These are phyloP conservation scores for Isichthys henryi DNA, from an alignment of 2,113 vertebrate species.

Conservation along the genomic window DNA sequence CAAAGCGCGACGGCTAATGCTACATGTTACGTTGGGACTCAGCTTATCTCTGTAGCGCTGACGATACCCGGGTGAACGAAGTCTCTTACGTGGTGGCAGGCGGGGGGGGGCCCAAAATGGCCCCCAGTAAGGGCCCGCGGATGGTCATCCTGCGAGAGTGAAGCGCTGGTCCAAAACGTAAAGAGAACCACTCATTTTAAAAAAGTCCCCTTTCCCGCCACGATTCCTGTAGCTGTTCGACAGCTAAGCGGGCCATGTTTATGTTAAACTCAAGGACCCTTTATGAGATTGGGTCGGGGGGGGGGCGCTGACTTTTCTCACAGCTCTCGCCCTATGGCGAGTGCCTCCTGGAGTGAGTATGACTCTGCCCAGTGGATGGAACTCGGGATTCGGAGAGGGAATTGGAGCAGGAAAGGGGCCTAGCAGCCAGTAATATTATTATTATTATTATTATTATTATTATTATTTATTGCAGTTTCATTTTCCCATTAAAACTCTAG, in stretches of 20 bases:
- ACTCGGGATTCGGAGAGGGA: neutral
- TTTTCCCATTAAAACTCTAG: neutral
- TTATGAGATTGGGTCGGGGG: neutral
- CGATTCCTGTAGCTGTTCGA: neutral
- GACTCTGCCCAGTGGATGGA: neutral
- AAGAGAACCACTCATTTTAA: neutral
- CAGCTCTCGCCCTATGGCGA: neutral
- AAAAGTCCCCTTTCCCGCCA: neutral
- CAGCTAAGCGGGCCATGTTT: neutral
- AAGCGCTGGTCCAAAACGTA: neutral
- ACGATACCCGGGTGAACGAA: neutral
- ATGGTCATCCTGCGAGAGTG: neutral
- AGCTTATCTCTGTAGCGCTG: neutral
- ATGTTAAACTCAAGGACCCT: neutral
- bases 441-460: neutral
- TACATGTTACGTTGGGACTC: constrained; percentile 29
- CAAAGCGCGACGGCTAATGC: constrained; percentile 47
- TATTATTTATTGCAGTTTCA: neutral
- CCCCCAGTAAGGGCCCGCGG: neutral
- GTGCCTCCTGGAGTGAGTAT: neutral
- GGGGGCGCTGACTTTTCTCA: neutral
- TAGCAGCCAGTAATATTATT: neutral
- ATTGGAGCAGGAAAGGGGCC: neutral
- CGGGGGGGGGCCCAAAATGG: no score
- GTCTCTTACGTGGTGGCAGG: neutral